Conservation (phyloP, 2,888 invertebrate species). For the Ischnura elegans region DNA sequence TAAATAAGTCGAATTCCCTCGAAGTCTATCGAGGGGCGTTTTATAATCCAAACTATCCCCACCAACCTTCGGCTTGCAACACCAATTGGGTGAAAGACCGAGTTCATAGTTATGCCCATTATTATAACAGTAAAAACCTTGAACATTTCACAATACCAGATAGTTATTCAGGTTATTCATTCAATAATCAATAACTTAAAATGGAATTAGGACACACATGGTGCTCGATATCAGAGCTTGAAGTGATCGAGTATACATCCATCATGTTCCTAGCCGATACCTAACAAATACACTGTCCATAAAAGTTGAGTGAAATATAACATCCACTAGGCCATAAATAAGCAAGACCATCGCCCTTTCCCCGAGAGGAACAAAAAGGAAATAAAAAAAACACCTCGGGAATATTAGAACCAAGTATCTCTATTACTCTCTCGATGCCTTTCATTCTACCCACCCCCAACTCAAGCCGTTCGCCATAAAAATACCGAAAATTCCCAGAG, state of each 20-base stretch:
- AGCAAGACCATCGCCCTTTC: not conserved
- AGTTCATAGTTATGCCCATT: too few species aligned
- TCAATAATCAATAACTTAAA: too few species aligned
- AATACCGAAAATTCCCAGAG: slow-evolving; percentile 57
- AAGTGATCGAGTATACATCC: not conserved
- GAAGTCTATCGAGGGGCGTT: too few species aligned
- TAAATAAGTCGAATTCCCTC: too few species aligned
- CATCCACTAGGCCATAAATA: not conserved
- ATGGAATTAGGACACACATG: too few species aligned
- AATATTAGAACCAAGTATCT: not conserved
- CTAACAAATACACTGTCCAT: slow-evolving; percentile 5
- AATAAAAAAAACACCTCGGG: not conserved
- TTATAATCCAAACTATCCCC: too few species aligned
- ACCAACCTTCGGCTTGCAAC: too few species aligned
- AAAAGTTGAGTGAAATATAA: not conserved
- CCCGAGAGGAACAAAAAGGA: not conserved
- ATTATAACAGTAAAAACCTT: too few species aligned
- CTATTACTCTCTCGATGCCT: not conserved
- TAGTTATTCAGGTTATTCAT: too few species aligned
- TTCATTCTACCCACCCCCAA: not conserved
- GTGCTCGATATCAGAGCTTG: too few species aligned
- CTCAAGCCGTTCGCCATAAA: slow-evolving; percentile 29
- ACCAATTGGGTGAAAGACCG: too few species aligned
- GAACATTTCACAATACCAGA: too few species aligned
- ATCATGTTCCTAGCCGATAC: not conserved